Evolutionary conservation across 2,888 invertebrate genomes (phyloP).

Genomic region (Sympetrum striolatum): DNA sequence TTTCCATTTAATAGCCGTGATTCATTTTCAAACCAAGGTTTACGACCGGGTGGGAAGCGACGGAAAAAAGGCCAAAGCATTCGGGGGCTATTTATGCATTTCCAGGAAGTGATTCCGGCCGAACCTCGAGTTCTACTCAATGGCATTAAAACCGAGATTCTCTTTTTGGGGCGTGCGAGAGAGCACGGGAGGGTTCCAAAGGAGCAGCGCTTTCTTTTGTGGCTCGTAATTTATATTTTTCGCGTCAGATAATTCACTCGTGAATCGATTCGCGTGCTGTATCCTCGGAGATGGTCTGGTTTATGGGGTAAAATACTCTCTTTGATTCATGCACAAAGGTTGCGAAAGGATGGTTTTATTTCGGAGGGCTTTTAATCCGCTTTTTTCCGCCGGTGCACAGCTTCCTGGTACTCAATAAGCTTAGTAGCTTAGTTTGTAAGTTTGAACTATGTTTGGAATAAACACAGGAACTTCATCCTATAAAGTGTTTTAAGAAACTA

Average conservation of each 20-base stretch:
- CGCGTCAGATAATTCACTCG: background rate
- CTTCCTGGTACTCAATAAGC: too few species aligned
- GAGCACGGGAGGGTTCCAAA: background rate
- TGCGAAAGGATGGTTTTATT: background rate
- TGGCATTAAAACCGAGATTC: background rate
- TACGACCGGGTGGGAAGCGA: background rate
- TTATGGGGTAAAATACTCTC: background rate
- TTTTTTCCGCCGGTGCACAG: too few species aligned
- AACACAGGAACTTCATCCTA: too few species aligned
- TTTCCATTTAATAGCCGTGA: slow-evolving; percentile 30
- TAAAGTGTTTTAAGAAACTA: too few species aligned
- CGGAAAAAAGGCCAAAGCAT: background rate
- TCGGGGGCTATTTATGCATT: background rate
- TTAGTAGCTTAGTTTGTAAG: too few species aligned
- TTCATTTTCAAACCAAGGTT: slow-evolving; percentile 28
- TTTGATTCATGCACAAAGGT: background rate
- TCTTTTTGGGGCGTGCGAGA: background rate
- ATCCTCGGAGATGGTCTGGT: background rate
- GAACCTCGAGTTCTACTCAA: background rate
- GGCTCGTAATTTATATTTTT: background rate
- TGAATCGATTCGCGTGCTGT: background rate
- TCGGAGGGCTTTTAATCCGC: too few species aligned
- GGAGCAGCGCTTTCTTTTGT: background rate
- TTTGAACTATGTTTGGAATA: too few species aligned
- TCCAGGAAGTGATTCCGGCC: background rate